Percentiles rank a stretch among this genome's conserved stretches.
Evolutionary conservation across 1,140 invertebrate genomes (phyloP).

Genomic region (Drosophila sulfurigaster): DNA sequence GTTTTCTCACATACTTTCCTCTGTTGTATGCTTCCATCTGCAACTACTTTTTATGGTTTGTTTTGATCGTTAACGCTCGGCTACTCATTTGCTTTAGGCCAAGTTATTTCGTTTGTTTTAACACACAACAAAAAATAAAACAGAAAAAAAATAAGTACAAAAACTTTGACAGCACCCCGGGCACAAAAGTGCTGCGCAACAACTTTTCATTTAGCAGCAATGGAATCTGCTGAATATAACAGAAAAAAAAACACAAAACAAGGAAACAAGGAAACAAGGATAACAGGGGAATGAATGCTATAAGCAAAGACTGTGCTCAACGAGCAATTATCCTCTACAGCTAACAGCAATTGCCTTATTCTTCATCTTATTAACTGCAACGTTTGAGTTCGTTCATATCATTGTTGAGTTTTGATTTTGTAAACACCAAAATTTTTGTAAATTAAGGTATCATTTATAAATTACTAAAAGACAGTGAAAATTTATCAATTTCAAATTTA

Average conservation of each 20-base stretch:
- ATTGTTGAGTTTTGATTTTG: too few relatives aligned
- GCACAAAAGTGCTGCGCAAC: constrained; percentile 42
- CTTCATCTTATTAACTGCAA: neutral
- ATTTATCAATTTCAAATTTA: too few relatives aligned
- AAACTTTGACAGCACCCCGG: constrained; percentile 43
- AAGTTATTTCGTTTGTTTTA: constrained; percentile 30
- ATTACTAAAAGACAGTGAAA: too few relatives aligned
- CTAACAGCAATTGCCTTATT: neutral
- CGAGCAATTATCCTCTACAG: constrained; percentile 1
- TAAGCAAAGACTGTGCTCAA: neutral
- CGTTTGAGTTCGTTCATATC: neutral
- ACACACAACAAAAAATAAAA: constrained; percentile 11
- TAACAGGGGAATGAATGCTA: neutral
- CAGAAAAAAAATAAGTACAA: neutral
- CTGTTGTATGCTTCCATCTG: constrained; percentile 1
- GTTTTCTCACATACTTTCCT: neutral
- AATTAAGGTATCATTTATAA: too few relatives aligned
- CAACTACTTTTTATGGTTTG: constrained; percentile 39
- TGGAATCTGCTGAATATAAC: constrained; percentile 15
- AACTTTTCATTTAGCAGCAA: constrained; percentile 51
- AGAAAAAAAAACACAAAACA: neutral
- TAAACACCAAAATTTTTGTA: too few relatives aligned
- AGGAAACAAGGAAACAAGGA: constrained; percentile 4
- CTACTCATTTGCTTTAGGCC: constrained; percentile 33
- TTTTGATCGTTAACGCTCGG: constrained; percentile 42